phyloP scores from a whole-genome alignment of 1,140 invertebrate species.

The Vanessa tameamea region DNA sequence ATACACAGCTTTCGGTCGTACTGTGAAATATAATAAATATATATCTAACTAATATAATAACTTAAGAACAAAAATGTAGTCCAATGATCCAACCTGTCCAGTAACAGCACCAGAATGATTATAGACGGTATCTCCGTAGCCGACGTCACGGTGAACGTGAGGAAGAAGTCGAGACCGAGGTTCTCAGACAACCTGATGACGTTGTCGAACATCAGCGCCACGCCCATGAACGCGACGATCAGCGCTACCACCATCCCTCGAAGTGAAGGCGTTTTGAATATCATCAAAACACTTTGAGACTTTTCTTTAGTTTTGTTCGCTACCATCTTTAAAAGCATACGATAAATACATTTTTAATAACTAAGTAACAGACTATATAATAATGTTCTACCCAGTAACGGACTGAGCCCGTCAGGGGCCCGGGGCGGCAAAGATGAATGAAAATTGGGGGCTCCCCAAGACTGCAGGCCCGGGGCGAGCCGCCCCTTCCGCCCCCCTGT shows the following conservation, averaged over 20 bases:
- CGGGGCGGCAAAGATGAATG: too few species aligned
- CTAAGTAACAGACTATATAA: too few species aligned
- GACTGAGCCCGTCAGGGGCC: too few species aligned
- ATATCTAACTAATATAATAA: too few species aligned
- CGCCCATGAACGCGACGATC: conserved; percentile 53
- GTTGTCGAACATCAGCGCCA: conserved; percentile 64
- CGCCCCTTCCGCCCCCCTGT: too few species aligned
- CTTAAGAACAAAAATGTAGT: background rate
- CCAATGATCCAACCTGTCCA: conserved; percentile 47
- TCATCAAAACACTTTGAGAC: conserved; percentile 41
- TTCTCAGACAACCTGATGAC: conserved; percentile 63
- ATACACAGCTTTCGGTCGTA: too few species aligned
- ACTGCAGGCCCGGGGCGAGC: too few species aligned
- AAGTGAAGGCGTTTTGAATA: conserved; percentile 46
- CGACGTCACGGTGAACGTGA: conserved; percentile 65
- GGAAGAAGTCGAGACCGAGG: conserved; percentile 66
- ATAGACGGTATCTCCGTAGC: conserved; percentile 59
- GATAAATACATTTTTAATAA: too few species aligned
- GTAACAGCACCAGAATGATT: conserved; percentile 45
- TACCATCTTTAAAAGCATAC: conserved; percentile 26
- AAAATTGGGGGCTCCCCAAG: too few species aligned
- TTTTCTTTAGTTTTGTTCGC: conserved; percentile 41
- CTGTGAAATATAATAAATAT: too few species aligned
- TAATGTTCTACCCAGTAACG: too few species aligned
- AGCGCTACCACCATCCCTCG: conserved; percentile 47